Evolutionary conservation across 2,888 invertebrate genomes (phyloP).

Genomic region (Tribolium freemani): DNA sequence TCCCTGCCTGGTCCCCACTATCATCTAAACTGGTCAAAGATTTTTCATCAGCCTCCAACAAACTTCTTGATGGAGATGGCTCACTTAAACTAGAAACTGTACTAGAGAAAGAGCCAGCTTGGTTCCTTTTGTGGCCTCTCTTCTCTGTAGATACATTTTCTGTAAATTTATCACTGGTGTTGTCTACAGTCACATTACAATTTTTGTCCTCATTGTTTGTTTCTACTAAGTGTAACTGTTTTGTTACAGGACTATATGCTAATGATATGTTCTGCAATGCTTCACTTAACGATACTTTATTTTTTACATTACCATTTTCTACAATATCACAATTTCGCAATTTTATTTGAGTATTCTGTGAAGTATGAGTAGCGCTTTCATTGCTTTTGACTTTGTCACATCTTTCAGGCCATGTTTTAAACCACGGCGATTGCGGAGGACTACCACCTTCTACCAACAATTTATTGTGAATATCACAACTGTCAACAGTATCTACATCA

Average conservation of each 20-base stretch:
- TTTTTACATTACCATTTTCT: slow-evolving; percentile 70
- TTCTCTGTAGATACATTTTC: slow-evolving; percentile 48
- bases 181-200: neutral
- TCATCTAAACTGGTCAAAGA: slow-evolving; percentile 57
- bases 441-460: slow-evolving; percentile 51
- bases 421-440: slow-evolving; percentile 63
- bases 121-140: slow-evolving; percentile 70
- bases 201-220: slow-evolving; percentile 46
- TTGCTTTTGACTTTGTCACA: slow-evolving; percentile 63
- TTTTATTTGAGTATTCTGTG: slow-evolving; percentile 54
- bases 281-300: slow-evolving; percentile 74
- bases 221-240: slow-evolving; percentile 76
- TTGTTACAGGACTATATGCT: slow-evolving; percentile 82
- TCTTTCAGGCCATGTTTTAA: slow-evolving; percentile 71
- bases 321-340: slow-evolving; percentile 54
- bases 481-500: slow-evolving; percentile 49
- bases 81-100: slow-evolving; percentile 81
- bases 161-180: neutral
- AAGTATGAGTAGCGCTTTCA: slow-evolving; percentile 53
- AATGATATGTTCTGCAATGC: slow-evolving; percentile 81
- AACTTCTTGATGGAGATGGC: slow-evolving; percentile 75
- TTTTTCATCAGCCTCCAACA: slow-evolving; percentile 64
- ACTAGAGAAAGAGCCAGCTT: slow-evolving; percentile 77
- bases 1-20: slow-evolving; percentile 70
- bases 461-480: slow-evolving; percentile 59